These are phyloP conservation scores for Triplophysa yarkandensis DNA, from an alignment of 2,797 vertebrate genomes.

Conservation along the genomic window DNA sequence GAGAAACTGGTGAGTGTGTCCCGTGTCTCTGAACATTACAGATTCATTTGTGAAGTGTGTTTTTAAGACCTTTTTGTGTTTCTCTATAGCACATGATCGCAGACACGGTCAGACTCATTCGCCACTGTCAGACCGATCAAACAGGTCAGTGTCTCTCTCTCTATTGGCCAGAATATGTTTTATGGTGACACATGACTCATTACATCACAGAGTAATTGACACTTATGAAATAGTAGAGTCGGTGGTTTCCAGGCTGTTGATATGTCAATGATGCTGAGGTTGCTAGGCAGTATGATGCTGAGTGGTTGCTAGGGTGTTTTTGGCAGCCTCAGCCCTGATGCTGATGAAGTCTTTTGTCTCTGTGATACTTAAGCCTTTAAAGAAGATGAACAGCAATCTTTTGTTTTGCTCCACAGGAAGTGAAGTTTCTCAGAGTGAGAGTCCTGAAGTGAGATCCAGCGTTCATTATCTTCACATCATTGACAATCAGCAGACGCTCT, in stretches of 20 bases:
- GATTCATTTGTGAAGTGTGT: not conserved
- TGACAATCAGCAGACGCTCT: conserved; percentile 96
- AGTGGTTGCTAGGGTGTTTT: too few relatives aligned
- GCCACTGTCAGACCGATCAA: conserved; percentile 93
- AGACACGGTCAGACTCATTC: conserved; percentile 91
- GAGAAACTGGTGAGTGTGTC: conserved; percentile 90
- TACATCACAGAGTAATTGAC: not conserved
- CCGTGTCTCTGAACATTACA: not conserved
- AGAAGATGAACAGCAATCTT: too few relatives aligned
- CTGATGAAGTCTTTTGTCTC: too few relatives aligned
- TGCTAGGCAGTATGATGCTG: too few relatives aligned
- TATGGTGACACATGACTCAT: not conserved
- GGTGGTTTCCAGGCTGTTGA: too few relatives aligned
- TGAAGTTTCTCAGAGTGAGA: conserved; percentile 85
- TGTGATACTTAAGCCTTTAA: not conserved
- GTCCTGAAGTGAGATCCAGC: conserved; percentile 86
- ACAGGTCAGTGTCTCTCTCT: conserved; percentile 75
- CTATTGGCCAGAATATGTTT: not conserved
- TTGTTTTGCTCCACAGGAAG: conserved; percentile 73
- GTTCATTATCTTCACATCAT: conserved; percentile 91
- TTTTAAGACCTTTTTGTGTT: not conserved
- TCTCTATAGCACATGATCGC: conserved; percentile 93
- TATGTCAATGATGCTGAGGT: too few relatives aligned
- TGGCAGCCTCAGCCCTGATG: too few relatives aligned
- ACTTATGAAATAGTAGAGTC: too few relatives aligned